These are phyloP conservation scores for Hetaerina titia DNA, from an alignment of 2,888 invertebrate genomes.

Conservation along the genomic window DNA sequence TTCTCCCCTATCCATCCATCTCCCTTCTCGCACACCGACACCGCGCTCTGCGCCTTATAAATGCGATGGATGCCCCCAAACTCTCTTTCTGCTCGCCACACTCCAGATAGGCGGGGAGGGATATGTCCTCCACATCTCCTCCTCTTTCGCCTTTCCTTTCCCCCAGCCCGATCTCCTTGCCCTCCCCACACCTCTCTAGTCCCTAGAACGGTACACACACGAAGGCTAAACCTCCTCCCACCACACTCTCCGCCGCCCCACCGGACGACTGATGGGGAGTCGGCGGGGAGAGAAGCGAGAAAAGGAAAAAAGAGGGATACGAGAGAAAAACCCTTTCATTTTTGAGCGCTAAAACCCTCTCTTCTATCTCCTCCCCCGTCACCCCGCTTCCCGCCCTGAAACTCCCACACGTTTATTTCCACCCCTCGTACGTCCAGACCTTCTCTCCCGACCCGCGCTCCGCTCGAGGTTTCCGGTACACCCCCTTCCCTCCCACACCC, in stretches of 20 bases:
- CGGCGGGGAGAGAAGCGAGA: neutral
- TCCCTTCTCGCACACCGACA: neutral
- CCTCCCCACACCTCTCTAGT: neutral
- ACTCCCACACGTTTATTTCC: conserved; percentile 27
- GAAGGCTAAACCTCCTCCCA: neutral
- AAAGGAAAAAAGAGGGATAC: neutral
- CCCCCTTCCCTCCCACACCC: neutral
- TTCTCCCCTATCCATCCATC: conserved; percentile 4
- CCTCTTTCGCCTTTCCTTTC: neutral
- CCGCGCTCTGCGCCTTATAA: neutral
- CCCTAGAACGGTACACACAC: neutral
- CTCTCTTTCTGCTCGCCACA: neutral
- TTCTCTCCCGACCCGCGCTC: neutral
- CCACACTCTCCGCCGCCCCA: neutral
- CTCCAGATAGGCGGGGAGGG: conserved; percentile 30
- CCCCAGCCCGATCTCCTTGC: neutral
- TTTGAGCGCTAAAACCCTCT: conserved; percentile 42
- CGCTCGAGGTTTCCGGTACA: neutral
- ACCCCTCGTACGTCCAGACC: neutral
- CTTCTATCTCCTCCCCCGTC: neutral
- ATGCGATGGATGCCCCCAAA: neutral
- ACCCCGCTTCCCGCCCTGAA: too few relatives aligned
- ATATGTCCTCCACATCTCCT: neutral
- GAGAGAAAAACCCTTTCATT: conserved; percentile 48
- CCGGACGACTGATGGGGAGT: neutral